These are phyloP conservation scores for Carassius auratus DNA, from an alignment of 2,113 vertebrate species.

Conservation along the genomic window DNA sequence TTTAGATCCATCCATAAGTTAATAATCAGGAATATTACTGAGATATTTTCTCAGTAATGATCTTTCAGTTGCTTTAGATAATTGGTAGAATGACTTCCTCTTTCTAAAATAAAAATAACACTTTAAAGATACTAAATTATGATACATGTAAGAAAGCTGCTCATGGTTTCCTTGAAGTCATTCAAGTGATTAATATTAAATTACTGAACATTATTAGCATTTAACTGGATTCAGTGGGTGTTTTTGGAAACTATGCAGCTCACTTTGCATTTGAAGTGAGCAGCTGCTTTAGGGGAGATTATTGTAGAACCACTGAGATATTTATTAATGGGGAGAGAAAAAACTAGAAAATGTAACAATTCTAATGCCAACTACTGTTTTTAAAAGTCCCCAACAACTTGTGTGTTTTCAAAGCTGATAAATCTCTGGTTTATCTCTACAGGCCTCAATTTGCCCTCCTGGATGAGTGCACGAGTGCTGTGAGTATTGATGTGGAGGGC, in stretches of 20 bases:
- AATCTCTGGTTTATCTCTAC: conserved; percentile 34
- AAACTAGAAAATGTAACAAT: neutral
- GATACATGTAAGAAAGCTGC: neutral
- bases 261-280: conserved; percentile 29
- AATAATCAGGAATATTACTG: neutral
- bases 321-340: neutral
- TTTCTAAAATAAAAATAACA: neutral
- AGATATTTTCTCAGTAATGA: neutral
- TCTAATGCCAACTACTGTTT: neutral
- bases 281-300: conserved; percentile 35
- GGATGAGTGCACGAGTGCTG: conserved; percentile 82
- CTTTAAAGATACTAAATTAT: conserved; percentile 15
- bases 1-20: neutral
- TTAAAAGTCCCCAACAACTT: conserved; percentile 4
- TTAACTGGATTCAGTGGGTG: conserved; percentile 28
- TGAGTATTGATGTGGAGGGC: conserved; percentile 83
- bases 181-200: conserved; percentile 28
- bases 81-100: neutral
- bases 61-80: neutral
- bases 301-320: neutral
- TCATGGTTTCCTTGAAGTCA: conserved; percentile 18
- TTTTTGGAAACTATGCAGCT: neutral
- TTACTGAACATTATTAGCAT: conserved; percentile 12
- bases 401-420: conserved; percentile 15
- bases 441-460: conserved; percentile 81